phyloP scores from a whole-genome alignment of 2,113 vertebrate genomes.

The Galbula dea region DNA sequence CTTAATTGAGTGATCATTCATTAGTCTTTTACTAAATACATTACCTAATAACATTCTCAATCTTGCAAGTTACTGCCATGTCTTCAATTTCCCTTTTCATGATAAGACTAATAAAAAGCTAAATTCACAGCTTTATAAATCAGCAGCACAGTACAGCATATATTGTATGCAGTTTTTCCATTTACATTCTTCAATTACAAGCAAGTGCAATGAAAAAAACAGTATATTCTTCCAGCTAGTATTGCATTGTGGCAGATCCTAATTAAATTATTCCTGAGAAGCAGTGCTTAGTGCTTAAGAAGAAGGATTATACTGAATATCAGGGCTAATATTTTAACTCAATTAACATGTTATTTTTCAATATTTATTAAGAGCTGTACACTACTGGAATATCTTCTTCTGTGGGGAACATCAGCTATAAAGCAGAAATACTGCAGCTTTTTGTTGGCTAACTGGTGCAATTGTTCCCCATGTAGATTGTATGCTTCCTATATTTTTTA shows the following conservation, averaged over 20 bases:
- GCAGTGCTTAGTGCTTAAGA: neutral
- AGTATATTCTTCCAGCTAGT: neutral
- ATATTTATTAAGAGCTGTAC: neutral
- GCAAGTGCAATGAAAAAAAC: neutral
- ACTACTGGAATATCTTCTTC: neutral
- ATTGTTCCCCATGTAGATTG: neutral
- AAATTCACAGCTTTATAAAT: neutral
- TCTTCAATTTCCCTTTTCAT: neutral
- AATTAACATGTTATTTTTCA: conserved; percentile 11
- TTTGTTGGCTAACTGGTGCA: neutral
- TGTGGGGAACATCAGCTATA: neutral
- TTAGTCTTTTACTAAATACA: conserved; percentile 15
- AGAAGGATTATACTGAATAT: neutral
- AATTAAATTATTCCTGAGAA: conserved; percentile 17
- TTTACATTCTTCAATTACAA: neutral
- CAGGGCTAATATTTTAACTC: conserved; percentile 15
- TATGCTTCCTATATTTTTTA: neutral
- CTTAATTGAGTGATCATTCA: neutral
- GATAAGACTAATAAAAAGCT: conserved; percentile 7
- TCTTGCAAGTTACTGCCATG: conserved; percentile 17
- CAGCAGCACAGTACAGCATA: neutral
- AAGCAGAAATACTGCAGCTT: neutral
- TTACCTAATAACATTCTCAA: neutral
- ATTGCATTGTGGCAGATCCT: conserved; percentile 3
- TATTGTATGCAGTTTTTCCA: neutral